A percentile compares a stretch with the other conserved stretches of the same genome.
Conservation (phyloP, 2,113 vertebrate genomes). For the Cyprinus carpio region DNA sequence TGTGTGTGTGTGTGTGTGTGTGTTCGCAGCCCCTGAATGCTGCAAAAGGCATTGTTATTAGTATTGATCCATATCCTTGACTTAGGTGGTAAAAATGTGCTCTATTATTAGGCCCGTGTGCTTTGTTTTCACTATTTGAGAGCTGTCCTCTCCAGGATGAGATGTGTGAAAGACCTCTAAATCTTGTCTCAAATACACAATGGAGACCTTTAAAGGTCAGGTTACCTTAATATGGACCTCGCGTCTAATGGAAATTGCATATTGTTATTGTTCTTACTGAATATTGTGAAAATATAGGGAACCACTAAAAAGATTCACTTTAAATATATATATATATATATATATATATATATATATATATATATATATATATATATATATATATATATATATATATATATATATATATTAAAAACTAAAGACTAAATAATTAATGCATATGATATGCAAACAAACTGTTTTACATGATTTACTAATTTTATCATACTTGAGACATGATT, state of each 20-base stretch:
- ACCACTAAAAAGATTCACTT: neutral
- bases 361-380: too few species aligned
- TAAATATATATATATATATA: too few species aligned
- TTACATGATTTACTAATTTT: neutral
- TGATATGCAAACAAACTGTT: too few species aligned
- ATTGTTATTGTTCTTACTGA: neutral
- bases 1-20: neutral
- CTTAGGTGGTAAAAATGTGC: slow-evolving; percentile 55
- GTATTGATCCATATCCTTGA: slow-evolving; percentile 57
- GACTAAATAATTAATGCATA: too few species aligned
- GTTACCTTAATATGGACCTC: neutral
- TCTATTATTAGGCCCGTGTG: slow-evolving; percentile 49
- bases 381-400: too few species aligned
- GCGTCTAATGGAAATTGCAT: neutral
- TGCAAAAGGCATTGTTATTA: slow-evolving; percentile 53
- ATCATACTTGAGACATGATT: neutral
- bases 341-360: too few species aligned
- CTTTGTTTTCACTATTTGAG: slow-evolving; percentile 37
- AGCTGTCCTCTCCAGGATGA: slow-evolving; percentile 45
- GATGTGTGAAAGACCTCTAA: slow-evolving; percentile 29
- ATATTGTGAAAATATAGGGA: neutral
- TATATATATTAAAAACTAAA: too few species aligned
- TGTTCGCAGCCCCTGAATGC: slow-evolving; percentile 29
- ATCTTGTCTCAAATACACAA: slow-evolving; percentile 13
- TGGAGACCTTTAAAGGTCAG: slow-evolving; percentile 33